Evolutionary conservation across 2,113 vertebrate genomes (phyloP), one percentile per base, ranked within the genome.

Genomic region (Archilochus colubris): DNA sequence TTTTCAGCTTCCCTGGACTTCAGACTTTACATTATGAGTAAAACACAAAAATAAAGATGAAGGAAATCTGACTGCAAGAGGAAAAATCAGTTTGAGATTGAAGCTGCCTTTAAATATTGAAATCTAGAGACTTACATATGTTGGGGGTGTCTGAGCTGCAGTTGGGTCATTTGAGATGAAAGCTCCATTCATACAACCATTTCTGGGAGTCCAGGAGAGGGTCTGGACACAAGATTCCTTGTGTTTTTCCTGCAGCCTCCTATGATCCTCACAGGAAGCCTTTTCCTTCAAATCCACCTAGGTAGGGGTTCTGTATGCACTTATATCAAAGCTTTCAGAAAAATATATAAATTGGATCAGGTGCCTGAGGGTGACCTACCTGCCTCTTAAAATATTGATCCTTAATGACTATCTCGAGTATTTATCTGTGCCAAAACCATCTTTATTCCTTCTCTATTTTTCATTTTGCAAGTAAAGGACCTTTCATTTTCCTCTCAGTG

Each of bases 221-320:
- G 7, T 43, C 38, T 86, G 67, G 54, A 67, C 28, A 68, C 12
- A 48, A 63, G 36, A 21, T 19, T 62, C 43, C 18, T 46, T 0
- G 0, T 48, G n/a, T 43, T 82, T 75, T 28, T 7, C 31, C 36
- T 53, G 13, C n/a, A 13, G 16, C 12, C 12, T 68, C 10, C 14
- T 31, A 36, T 0, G 0, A 13, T 55, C 20, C 12, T 44, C 20
- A 38, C 4, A 31, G 33, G 38, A 68, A 54, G 1, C 12, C 6
- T 40, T 58, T 8, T 63, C 27, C 43, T 17, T 69, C 23, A 78
- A 22, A 46, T 1, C 33, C 7, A 31, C 66, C 54, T 38, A 51
- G 28, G 31, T 10, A 31, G 5, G 9, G 9, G 3, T 31, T 61
- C 10, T n/a, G 27, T 33, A 44, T 13, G 16, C 6, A 44, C 13